phyloP scores from a whole-genome alignment of 2,888 invertebrate genomes.

The Tachina lurida region DNA sequence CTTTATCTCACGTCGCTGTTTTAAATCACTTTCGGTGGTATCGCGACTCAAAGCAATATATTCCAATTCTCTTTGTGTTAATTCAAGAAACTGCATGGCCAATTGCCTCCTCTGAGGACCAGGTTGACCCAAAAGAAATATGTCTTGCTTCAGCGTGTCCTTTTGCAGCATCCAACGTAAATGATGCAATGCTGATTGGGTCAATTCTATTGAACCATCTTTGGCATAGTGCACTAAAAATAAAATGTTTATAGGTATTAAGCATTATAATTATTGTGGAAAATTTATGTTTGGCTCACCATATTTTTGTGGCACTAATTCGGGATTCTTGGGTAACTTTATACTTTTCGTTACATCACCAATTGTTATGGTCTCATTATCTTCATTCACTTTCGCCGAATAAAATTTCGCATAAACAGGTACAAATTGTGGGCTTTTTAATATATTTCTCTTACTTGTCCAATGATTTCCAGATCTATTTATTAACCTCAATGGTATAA shows the following conservation, averaged over 20 bases:
- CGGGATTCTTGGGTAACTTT: constrained; percentile 86
- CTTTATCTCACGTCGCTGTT: constrained; percentile 96
- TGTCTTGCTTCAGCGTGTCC: constrained; percentile 95
- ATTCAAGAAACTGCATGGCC: constrained; percentile 93
- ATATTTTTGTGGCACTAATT: constrained; percentile 89
- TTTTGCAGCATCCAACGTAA: constrained; percentile 98
- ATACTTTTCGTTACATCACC: constrained; percentile 88
- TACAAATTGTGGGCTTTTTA: constrained; percentile 48
- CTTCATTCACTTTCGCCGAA: constrained; percentile 62
- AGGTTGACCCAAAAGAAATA: constrained; percentile 96
- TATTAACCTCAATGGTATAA: constrained; percentile 64
- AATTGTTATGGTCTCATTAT: constrained; percentile 85
- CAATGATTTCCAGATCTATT: constrained; percentile 62
- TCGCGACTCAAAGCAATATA: constrained; percentile 97
- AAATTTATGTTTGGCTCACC: constrained; percentile 73
- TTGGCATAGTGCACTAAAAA: constrained; percentile 81
- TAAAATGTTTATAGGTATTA: not conserved
- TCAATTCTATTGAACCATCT: constrained; percentile 85
- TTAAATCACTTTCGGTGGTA: constrained; percentile 98
- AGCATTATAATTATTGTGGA: not conserved
- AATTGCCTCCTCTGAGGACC: constrained; percentile 91
- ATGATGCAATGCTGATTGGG: constrained; percentile 90
- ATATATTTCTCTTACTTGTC: constrained; percentile 27
- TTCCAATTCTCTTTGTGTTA: constrained; percentile 95
- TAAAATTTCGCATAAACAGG: constrained; percentile 69